These are phyloP conservation scores for Furnarius figulus DNA, from an alignment of 2,113 vertebrate genomes.

Conservation along the genomic window DNA sequence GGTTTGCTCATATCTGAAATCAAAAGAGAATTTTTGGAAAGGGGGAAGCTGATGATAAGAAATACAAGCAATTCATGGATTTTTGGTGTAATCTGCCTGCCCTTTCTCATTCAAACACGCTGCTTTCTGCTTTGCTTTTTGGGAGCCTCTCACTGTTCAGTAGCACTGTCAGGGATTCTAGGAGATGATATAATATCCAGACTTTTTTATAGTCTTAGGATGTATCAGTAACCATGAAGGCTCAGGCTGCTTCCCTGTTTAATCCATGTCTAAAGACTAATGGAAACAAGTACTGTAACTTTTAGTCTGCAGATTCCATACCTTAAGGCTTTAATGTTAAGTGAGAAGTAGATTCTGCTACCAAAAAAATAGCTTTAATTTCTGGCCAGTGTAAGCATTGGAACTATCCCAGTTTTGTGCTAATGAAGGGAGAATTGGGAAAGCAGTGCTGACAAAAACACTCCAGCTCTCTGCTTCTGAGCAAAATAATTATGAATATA, in stretches of 20 bases:
- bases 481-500: slow-evolving; percentile 4
- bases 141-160: neutral
- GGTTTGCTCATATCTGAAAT: neutral
- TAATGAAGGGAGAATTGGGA: neutral
- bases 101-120: neutral
- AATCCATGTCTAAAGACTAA: neutral
- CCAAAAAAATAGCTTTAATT: neutral
- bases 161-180: neutral
- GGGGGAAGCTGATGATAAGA: neutral
- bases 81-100: neutral
- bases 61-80: neutral
- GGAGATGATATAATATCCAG: neutral
- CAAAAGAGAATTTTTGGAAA: neutral
- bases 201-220: neutral
- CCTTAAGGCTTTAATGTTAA: neutral
- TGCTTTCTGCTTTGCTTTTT: neutral
- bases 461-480: slow-evolving; percentile 18
- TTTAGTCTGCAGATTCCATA: neutral
- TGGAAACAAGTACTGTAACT: neutral
- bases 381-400: neutral
- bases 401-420: neutral
- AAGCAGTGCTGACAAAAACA: slow-evolving; percentile 18
- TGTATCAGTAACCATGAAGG: neutral
- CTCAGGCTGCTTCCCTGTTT: neutral
- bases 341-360: neutral